Evolutionary conservation across 2,113 vertebrate genomes (phyloP).

Genomic region (Sus scrofa): DNA sequence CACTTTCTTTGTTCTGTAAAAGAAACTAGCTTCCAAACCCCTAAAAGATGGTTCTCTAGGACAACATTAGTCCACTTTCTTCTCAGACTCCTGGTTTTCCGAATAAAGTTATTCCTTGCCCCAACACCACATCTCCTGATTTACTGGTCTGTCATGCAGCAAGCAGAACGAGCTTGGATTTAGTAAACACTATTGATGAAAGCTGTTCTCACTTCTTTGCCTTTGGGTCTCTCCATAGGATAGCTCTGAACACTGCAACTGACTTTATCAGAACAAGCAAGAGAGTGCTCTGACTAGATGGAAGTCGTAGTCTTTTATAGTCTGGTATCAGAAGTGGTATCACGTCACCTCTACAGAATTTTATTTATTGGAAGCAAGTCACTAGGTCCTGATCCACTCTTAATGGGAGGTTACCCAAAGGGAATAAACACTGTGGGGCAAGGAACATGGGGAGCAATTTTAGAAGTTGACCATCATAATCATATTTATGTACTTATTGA

Average conservation of each 20-base stretch:
- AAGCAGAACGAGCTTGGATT: too few species aligned
- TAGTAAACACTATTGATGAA: neutral
- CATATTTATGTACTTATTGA: neutral
- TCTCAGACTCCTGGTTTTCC: too few species aligned
- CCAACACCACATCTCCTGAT: too few species aligned
- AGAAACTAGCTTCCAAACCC: too few species aligned
- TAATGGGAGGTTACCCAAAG: neutral
- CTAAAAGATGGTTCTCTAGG: too few species aligned
- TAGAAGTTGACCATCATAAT: neutral
- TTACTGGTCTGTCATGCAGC: too few species aligned
- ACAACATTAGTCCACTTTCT: too few species aligned
- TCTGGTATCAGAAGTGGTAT: neutral
- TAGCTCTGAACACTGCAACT: neutral
- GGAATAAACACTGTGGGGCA: neutral
- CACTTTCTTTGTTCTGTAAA: too few species aligned
- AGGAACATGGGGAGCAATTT: neutral
- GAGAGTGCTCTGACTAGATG: neutral
- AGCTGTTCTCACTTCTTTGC: neutral
- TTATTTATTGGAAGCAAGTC: neutral
- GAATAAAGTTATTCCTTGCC: too few species aligned
- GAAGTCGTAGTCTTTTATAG: neutral
- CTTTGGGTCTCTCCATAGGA: neutral
- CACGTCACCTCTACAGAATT: neutral
- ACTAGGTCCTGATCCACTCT: neutral
- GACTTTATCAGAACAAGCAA: neutral